These are phyloP conservation scores for Drosophila serrata DNA, from an alignment of 1,140 invertebrate genomes.

Conservation along the genomic window DNA sequence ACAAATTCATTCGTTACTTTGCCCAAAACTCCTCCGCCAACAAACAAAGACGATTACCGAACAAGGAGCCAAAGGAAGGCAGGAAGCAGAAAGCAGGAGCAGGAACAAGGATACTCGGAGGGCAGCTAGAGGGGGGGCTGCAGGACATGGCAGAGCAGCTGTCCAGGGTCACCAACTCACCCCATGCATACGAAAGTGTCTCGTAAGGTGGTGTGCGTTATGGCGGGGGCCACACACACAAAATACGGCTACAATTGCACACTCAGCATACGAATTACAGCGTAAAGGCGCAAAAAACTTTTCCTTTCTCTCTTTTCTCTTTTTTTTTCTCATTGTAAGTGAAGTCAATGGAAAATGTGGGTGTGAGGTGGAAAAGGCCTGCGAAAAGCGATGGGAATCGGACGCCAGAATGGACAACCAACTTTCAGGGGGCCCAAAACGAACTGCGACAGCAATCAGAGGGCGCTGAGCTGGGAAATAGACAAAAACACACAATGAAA, in stretches of 20 bases:
- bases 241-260: slow-evolving; percentile 82
- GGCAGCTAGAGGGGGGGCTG: slow-evolving; percentile 3
- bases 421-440: slow-evolving; percentile 41
- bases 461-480: slow-evolving; percentile 62
- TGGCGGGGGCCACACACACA: slow-evolving; percentile 54
- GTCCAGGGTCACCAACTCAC: slow-evolving; percentile 43
- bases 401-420: slow-evolving; percentile 27
- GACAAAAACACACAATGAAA: slow-evolving; percentile 71
- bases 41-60: slow-evolving; percentile 79
- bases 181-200: slow-evolving; percentile 78
- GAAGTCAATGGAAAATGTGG: slow-evolving; percentile 52
- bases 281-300: slow-evolving; percentile 76
- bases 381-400: slow-evolving; percentile 19
- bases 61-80: slow-evolving; percentile 15
- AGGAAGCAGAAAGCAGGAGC: slow-evolving; percentile 2
- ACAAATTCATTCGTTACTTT: slow-evolving; percentile 84
- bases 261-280: slow-evolving; percentile 83
- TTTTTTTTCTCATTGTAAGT: slow-evolving; percentile 32
- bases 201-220: slow-evolving; percentile 56
- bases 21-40: slow-evolving; percentile 78
- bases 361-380: neutral
- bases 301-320: neutral
- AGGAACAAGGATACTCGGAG: neutral
- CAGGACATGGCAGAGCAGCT: slow-evolving; percentile 50
- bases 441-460: slow-evolving; percentile 77